A percentile compares a stretch with the other conserved stretches of the same genome.
Conservation (phyloP, 2,113 vertebrate genomes). For the Micronycteris hirsuta region DNA sequence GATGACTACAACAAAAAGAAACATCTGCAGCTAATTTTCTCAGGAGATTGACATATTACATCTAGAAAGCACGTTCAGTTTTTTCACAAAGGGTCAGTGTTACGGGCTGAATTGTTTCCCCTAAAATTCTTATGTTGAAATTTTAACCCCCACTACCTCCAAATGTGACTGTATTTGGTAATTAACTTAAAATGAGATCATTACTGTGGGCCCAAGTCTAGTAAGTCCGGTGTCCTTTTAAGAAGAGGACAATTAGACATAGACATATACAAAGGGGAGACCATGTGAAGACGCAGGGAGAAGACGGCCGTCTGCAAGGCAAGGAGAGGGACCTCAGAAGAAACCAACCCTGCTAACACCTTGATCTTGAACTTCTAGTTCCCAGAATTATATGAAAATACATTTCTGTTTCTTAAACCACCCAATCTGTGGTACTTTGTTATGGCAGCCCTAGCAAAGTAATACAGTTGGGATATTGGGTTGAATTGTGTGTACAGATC, state of each 20-base stretch:
- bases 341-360: background rate
- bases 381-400: background rate
- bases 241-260: background rate
- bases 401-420: background rate
- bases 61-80: background rate
- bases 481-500: background rate
- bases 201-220: background rate
- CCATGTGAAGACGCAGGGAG: background rate
- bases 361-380: background rate
- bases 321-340: background rate
- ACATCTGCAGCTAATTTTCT: background rate
- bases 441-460: background rate
- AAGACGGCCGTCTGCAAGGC: background rate
- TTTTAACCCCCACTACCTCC: background rate
- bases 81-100: background rate
- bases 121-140: background rate
- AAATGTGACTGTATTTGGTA: background rate
- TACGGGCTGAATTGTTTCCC: background rate
- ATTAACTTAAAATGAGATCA: background rate
- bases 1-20: background rate
- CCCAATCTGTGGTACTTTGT: background rate
- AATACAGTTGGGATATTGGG: background rate
- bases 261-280: background rate
- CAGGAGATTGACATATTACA: background rate
- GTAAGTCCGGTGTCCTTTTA: background rate